These are phyloP conservation scores for Octonoba sinensis DNA, from an alignment of 2,888 invertebrate species.

Conservation along the genomic window DNA sequence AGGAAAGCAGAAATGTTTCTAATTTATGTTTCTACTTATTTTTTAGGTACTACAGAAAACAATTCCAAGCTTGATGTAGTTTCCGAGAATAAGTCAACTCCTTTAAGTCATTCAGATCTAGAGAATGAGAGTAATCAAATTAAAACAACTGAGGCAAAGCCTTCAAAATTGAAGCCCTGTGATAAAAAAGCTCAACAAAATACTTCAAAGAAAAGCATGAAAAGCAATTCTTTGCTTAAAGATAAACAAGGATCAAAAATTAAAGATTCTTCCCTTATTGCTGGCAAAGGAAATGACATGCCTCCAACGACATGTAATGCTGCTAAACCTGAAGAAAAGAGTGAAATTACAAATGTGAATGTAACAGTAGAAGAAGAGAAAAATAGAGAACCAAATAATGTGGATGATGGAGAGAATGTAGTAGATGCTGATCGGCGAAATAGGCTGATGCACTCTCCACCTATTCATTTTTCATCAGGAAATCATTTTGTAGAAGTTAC, in stretches of 20 bases:
- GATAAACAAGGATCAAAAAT: conserved; percentile 32
- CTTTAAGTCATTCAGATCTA: no score
- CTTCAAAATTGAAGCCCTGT: conserved; percentile 15
- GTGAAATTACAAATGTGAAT: conserved; percentile 5
- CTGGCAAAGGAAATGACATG: conserved; percentile 2
- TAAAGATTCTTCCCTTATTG: conserved; percentile 9
- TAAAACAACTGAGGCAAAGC: not conserved
- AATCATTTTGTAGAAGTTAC: conserved; percentile 98
- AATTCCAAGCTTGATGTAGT: not conserved
- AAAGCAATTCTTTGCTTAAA: conserved; percentile 9
- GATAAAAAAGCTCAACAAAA: conserved; percentile 35
- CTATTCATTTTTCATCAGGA: conserved; percentile 85
- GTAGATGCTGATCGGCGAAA: conserved; percentile 69
- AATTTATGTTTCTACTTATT: no score
- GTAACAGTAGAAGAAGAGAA: no score
- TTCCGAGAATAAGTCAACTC: not conserved
- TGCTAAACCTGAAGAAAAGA: conserved; percentile 1
- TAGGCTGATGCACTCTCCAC: conserved; percentile 72
- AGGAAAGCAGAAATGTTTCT: no score
- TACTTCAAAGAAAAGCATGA: conserved; percentile 3
- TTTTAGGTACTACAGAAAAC: not conserved
- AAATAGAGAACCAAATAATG: not conserved
- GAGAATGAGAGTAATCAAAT: no score
- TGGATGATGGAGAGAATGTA: conserved; percentile 48
- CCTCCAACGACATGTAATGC: not conserved